Conservation (phyloP, 2,113 vertebrate genomes). For the Microcebus griseorufus region DNA sequence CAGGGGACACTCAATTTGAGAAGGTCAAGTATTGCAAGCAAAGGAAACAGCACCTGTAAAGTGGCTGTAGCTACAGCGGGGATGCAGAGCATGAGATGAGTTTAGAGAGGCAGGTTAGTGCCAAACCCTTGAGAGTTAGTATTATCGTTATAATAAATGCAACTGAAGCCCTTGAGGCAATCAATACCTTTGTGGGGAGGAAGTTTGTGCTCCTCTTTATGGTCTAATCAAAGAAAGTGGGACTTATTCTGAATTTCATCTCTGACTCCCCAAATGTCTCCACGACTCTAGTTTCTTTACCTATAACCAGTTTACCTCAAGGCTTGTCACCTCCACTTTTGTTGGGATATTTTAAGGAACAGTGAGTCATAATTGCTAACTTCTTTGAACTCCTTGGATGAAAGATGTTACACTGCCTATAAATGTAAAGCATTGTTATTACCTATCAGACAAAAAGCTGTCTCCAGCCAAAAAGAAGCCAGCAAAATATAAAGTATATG, state of each 20-base stretch:
- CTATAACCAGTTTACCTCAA: neutral
- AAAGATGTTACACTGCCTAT: slow-evolving; percentile 52
- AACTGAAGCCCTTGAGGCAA: neutral
- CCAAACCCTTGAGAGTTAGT: neutral
- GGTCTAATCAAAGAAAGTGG: neutral
- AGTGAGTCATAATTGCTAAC: slow-evolving; percentile 67
- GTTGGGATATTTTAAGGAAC: slow-evolving; percentile 37
- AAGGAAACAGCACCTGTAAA: neutral
- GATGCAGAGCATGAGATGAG: neutral
- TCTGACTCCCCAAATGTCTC: neutral
- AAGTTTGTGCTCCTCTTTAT: neutral
- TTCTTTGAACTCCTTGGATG: slow-evolving; percentile 59
- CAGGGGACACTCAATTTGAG: neutral
- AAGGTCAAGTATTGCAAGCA: neutral
- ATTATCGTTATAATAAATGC: neutral
- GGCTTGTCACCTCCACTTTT: neutral
- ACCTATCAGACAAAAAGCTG: slow-evolving; percentile 51
- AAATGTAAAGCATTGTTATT: slow-evolving; percentile 59
- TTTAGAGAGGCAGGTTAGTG: neutral
- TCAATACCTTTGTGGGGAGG: neutral
- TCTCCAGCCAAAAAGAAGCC: slow-evolving; percentile 45
- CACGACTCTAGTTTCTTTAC: neutral
- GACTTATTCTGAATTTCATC: neutral
- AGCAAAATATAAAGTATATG: slow-evolving; percentile 39
- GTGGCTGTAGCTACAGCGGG: neutral